Evolutionary conservation across 1,140 invertebrate genomes (phyloP), one percentile per base, ranked within the genome.

Genomic region (Drosophila hydei): DNA sequence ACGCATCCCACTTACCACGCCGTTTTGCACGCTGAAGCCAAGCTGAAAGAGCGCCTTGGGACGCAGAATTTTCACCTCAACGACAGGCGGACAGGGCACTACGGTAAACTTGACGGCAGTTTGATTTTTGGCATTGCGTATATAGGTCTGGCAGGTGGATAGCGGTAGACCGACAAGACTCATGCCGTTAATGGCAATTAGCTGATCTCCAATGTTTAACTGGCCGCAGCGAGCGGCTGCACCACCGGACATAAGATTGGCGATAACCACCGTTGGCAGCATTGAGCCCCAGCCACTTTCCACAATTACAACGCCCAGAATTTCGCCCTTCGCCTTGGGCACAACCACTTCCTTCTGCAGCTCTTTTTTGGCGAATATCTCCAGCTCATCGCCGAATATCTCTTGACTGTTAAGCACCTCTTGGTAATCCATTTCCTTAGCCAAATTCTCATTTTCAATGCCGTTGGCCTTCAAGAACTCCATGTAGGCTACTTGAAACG

Each of bases 401-500:
- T 99, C 99, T 92, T 99, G 99, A 52, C 99, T 99, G 92, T 99
- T 99, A 8, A 99, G 94, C 4, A 99, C 99, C 92, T 99, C 99
- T 92, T 99, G 98, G 91, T 99, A 99, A 92, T 99, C 99, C 96
- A 99, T 99, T 93, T 99, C 99, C 90, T 99, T 99, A 99, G 91
- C 97, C 43, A 45, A 98, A 89, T 99, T 98, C 92, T 99, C 99
- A 19, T 45, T 45, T 92, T 99, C 98, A 81, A 99, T 99, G 12
- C 99, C 99, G 92, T 99, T 99, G 1, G 99, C 99, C 92, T 99
- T 99, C 11, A 99, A 94, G 92, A 99, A 99, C 92, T 99, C 99
- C 97, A 99, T 99, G 92, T 99, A 99, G 23, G 99, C 99, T 38
- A 99, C 98, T 95, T 99, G 99, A 93, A 99, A 99, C 11, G 99